phyloP scores from a whole-genome alignment of 2,888 invertebrate genomes.

The Tenthredo notha region DNA sequence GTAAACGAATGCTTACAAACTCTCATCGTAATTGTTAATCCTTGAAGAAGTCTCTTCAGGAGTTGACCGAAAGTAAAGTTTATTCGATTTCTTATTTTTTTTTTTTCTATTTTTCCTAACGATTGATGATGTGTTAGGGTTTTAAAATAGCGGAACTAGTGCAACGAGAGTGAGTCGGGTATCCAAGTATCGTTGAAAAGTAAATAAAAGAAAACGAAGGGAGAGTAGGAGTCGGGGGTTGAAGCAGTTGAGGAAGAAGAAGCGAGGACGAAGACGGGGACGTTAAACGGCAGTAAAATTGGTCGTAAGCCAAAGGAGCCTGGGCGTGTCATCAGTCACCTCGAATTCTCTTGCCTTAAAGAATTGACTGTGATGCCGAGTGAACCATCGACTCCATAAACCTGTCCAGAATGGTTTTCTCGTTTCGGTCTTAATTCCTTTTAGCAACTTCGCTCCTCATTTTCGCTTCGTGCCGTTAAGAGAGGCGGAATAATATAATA shows the following conservation, averaged over 20 bases:
- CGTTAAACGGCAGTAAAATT: constrained; percentile 41
- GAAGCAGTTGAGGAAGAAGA: background rate
- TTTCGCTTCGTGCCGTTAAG: background rate
- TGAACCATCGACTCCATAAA: constrained; percentile 46
- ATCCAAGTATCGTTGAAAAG: constrained; percentile 1
- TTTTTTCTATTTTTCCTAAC: background rate
- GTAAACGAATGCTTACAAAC: background rate
- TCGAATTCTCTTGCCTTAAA: constrained; percentile 14
- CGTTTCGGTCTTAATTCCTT: constrained; percentile 26
- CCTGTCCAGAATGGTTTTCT: constrained; percentile 16
- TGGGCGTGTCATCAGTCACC: constrained; percentile 35
- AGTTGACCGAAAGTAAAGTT: background rate
- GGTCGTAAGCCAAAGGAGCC: constrained; percentile 22
- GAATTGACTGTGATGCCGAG: constrained; percentile 22
- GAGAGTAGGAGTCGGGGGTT: background rate
- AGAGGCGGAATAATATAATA: background rate
- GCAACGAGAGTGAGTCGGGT: background rate
- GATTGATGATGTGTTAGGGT: constrained; percentile 18
- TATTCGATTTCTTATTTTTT: background rate
- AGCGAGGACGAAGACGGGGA: constrained; percentile 2
- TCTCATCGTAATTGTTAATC: background rate
- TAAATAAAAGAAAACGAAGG: background rate
- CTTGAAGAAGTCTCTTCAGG: background rate
- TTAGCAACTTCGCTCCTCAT: constrained; percentile 43
- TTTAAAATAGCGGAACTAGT: background rate